Evolutionary conservation across 2,113 vertebrate genomes (phyloP).

Genomic region (Talpa occidentalis): DNA sequence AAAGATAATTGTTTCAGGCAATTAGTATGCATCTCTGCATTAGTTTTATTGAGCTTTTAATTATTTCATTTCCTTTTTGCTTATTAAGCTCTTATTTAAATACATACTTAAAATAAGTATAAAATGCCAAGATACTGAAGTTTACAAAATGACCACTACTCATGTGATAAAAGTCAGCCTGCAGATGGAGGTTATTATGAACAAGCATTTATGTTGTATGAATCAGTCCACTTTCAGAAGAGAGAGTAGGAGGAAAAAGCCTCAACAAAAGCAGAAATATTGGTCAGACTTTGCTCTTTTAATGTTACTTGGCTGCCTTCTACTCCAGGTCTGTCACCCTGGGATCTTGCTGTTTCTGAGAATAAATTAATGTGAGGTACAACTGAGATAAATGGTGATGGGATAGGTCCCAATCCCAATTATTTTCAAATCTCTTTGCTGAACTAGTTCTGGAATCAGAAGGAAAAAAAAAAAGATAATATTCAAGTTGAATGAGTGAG

Average conservation of each 20-base stretch:
- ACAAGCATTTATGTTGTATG: conserved; percentile 16
- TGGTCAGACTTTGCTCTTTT: conserved; percentile 15
- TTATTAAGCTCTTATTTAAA: neutral
- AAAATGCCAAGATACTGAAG: conserved; percentile 23
- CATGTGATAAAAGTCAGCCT: neutral
- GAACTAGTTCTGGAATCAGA: neutral
- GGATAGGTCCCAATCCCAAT: neutral
- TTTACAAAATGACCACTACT: conserved; percentile 1
- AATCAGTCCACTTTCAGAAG: conserved; percentile 48
- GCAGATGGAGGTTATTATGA: conserved; percentile 66
- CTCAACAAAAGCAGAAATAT: neutral
- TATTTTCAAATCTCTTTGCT: neutral
- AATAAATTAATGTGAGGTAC: neutral
- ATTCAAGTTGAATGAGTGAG: conserved; percentile 6
- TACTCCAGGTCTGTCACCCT: conserved; percentile 10
- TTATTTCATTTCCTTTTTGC: neutral
- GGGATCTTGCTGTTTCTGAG: conserved; percentile 52
- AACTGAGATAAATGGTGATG: neutral
- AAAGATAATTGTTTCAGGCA: neutral
- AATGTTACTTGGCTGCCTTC: conserved; percentile 52
- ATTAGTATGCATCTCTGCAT: neutral
- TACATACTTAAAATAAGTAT: conserved; percentile 8
- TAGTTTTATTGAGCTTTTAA: neutral
- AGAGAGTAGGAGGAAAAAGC: conserved; percentile 46
- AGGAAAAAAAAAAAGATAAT: neutral